A percentile compares a stretch with the other conserved stretches of the same genome.
phyloP scores from a whole-genome alignment of 2,797 vertebrate species.

The Falco biarmicus region DNA sequence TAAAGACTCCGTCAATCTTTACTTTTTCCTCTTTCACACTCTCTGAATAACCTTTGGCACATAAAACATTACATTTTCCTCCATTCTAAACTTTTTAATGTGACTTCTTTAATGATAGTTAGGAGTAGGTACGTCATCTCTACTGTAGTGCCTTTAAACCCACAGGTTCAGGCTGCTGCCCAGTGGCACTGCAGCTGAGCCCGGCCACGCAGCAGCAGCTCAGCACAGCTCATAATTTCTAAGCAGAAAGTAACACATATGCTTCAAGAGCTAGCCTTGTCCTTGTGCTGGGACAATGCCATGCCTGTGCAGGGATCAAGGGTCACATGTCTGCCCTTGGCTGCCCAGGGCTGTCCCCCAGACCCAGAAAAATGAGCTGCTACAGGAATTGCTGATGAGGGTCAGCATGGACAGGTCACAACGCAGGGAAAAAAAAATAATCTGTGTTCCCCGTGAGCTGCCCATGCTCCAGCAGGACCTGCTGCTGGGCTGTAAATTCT shows the following conservation, averaged over 20 bases:
- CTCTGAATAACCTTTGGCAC: not conserved
- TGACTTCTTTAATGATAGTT: not conserved
- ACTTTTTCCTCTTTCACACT: not conserved
- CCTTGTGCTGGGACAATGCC: not conserved
- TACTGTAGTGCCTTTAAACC: not conserved
- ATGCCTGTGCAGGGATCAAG: not conserved
- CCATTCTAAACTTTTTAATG: not conserved
- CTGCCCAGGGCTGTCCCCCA: not conserved
- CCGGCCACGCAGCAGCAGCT: rapidly evolving
- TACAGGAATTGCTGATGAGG: not conserved
- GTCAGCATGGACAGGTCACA: not conserved
- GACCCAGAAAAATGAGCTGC: not conserved
- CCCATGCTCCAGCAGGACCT: too few relatives aligned
- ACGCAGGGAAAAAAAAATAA: too few relatives aligned
- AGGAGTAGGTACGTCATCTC: not conserved
- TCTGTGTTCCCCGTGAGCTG: not conserved
- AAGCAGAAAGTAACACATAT: not conserved
- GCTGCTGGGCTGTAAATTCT: not conserved
- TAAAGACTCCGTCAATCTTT: not conserved
- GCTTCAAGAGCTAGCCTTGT: not conserved
- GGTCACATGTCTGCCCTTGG: not conserved
- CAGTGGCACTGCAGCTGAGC: not conserved
- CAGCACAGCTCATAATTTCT: not conserved
- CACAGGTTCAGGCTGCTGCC: not conserved
- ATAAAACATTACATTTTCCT: not conserved